Base-by-base conservation (phyloP, 2,888 invertebrate genomes). In the Cryptophagus acutangulus region DNA sequence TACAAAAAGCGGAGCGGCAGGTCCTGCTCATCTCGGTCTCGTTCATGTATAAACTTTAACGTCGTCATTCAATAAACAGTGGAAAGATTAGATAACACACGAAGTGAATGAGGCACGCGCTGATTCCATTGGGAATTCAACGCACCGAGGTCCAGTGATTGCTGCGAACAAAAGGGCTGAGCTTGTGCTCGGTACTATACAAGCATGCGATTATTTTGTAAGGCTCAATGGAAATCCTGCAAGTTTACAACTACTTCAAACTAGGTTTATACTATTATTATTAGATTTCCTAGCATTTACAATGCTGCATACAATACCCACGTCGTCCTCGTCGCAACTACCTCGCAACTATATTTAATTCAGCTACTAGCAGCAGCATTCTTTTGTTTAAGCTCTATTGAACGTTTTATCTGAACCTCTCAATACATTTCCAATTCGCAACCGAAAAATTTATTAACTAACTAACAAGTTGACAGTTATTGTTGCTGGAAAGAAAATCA, bases 81-180 rank as follows among this genome's bases (percentile, higher is more conserved):
- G 43, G 45, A 53, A 51, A 51, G 53, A 53, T 53, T 51, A 53
- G 53, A 53, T 53, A 51, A 51, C 43, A 16, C 13, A 5, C n/a
- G 40, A 25, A n/a, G 25, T 37, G 46, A 43, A 40, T 40, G 43
- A 37, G 39, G 43, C 43, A 42, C 45, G 45, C 37, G 40, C 41
- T 35, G 13, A 34, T 40, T 44, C 44, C 38, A 40, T 40, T 44
- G 44, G 44, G 40, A 40, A 44, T 44, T 44, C 44, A 33, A 40
- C 29, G 37, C 44, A 44, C 40, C 36, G 26, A 38, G 36, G 45
- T 41, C 40, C 45, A 31, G 45, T 38, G 45, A 45, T 45, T 45
- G 45, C 41, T 13, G 8, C n/a, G 31, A 15, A 31, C 31, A 31
- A 31, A 31, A 31, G 31, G 16, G 4, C 10, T 26, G 26, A 8